Evolutionary conservation across 2,797 vertebrate species (phyloP).

Genomic region (Chiropotes sagulatus): DNA sequence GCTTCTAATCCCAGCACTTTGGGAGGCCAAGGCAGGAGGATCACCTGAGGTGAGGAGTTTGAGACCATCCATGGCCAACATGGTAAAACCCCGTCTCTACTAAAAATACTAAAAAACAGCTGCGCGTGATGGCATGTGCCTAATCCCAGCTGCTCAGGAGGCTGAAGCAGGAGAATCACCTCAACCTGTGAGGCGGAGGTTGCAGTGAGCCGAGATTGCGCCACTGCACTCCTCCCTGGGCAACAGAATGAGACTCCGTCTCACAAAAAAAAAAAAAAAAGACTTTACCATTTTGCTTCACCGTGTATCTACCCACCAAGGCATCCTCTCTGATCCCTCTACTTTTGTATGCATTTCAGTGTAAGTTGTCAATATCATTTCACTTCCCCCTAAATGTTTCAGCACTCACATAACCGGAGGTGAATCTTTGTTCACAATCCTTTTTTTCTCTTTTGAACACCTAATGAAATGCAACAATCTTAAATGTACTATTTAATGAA

Average conservation of each 20-base stretch:
- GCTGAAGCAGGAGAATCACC: neutral
- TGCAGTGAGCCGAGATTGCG: neutral
- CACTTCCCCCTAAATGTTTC: neutral
- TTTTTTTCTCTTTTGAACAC: neutral
- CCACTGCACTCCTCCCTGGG: neutral
- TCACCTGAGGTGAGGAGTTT: neutral
- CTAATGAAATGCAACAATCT: neutral
- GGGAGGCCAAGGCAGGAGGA: neutral
- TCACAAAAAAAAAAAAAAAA: neutral
- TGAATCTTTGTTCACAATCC: neutral
- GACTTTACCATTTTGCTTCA: neutral
- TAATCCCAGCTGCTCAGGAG: neutral
- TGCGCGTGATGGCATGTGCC: neutral
- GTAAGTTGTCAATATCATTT: neutral
- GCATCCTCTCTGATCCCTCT: neutral
- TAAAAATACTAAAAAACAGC: neutral
- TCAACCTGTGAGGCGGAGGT: neutral
- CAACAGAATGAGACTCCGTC: neutral
- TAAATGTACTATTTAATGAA: neutral
- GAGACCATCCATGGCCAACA: neutral
- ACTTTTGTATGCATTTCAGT: neutral
- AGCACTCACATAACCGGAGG: neutral
- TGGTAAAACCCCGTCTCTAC: neutral
- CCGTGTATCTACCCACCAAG: neutral
- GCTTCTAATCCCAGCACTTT: neutral